Conservation (phyloP, 2,888 invertebrate genomes). For the Idaea dimidiata region DNA sequence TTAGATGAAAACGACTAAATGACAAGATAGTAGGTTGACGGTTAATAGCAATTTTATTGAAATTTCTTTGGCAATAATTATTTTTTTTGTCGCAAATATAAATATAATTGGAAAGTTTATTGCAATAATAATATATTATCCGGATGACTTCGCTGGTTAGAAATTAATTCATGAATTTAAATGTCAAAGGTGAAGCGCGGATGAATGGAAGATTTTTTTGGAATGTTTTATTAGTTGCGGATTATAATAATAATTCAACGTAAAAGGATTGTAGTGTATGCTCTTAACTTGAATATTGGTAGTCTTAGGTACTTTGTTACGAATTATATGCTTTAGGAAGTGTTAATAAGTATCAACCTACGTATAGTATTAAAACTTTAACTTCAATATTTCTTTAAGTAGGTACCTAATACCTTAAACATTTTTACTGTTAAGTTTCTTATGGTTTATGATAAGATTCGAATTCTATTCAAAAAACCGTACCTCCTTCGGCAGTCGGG, state of each 20-base stretch:
- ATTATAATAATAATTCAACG: background rate
- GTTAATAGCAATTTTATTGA: constrained; percentile 25
- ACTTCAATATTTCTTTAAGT: too few relatives aligned
- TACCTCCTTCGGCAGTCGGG: too few relatives aligned
- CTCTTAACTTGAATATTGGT: background rate
- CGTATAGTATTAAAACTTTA: background rate
- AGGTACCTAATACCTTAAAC: too few relatives aligned
- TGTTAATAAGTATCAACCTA: background rate
- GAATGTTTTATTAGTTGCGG: background rate
- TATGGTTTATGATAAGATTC: too few relatives aligned
- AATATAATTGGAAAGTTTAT: constrained; percentile 1
- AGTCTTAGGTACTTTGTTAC: background rate
- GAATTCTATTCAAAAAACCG: too few relatives aligned
- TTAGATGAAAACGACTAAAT: constrained; percentile 14
- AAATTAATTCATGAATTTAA: background rate
- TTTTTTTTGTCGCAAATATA: background rate
- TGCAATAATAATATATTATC: background rate
- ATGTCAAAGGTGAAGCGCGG: background rate
- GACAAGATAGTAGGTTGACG: constrained; percentile 19
- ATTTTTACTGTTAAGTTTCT: too few relatives aligned
- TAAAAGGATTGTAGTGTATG: background rate
- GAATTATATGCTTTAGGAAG: background rate
- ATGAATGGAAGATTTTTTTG: constrained; percentile 1
- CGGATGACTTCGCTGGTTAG: background rate
- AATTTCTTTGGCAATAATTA: constrained; percentile 12